Evolutionary conservation across 2,113 vertebrate species (phyloP), one percentile per base, ranked within the genome.

Genomic region (Xenopus borealis): DNA sequence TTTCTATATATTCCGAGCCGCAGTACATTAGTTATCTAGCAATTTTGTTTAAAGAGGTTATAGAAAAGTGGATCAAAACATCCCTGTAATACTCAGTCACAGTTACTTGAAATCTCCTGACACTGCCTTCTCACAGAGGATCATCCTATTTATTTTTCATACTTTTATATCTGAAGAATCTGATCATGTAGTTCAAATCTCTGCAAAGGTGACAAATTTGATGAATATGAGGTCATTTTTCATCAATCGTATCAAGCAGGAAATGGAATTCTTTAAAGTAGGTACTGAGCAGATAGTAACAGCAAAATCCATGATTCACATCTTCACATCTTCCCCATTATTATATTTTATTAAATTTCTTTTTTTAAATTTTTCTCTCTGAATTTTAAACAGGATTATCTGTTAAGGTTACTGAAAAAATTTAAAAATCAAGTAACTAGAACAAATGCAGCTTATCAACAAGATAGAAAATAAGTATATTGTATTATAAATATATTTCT

Each of bases 81-180:
- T 55, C 12, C 17, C 3, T 55, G 53, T n/a, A 17, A 53, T 23
- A 52, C 53, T 50, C 66, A 62, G 23, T 33, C 16, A 52, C 14
- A 7, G 30, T 64, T 55, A 65, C 72, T 58, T 69, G 57, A 75
- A 69, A 75, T 69, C 61, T 75, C 72, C 46, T 75, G 66, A 69
- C 66, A 76, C 66, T 69, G 50, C 44, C 46, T 55, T 6, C 73
- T 44, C 73, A 76, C 73, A 76, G 69, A 69, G 59, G 73, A 62
- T 63, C 73, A 76, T 76, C 73, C 59, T 76, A 76, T 76, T 76
- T 76, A 76, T 69, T 76, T 76, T 69, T 76, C 66, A 76, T 76
- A 63, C 66, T 63, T 76, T 76, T 76, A 66, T 76, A 55, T 76
- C 73, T 76, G 73, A 76, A 76, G 73, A 62, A 76, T 20, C 66